Evolutionary conservation across 92 coral and sea anemone species (phyloP).

Genomic region (Muricea muricata): DNA sequence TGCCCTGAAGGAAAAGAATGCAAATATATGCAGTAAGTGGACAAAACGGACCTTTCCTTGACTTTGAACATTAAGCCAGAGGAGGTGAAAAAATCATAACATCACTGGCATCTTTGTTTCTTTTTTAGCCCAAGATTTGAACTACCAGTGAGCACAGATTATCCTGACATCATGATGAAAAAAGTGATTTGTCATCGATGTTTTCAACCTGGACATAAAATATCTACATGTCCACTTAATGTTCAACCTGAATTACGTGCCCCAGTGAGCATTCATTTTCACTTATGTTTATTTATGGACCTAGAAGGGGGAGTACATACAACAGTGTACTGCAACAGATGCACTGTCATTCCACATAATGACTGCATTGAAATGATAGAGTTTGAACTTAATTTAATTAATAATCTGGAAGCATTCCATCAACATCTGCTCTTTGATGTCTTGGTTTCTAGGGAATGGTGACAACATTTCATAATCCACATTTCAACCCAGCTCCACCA

Average conservation of each 20-base stretch:
- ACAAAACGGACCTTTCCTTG: neutral
- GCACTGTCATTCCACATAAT: too few relatives aligned
- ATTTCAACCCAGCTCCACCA: slow-evolving; percentile 11
- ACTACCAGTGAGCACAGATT: slow-evolving; percentile 83
- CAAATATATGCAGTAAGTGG: slow-evolving; percentile 94
- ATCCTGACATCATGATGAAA: slow-evolving; percentile 77
- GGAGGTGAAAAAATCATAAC: too few relatives aligned
- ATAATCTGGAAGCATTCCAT: too few relatives aligned
- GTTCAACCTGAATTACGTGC: slow-evolving; percentile 2
- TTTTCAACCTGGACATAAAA: slow-evolving; percentile 95
- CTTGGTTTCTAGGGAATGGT: slow-evolving; percentile 4
- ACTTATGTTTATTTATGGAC: neutral
- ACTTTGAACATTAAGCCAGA: too few relatives aligned
- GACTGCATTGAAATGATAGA: too few relatives aligned
- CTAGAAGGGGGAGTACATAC: too few relatives aligned
- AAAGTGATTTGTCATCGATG: slow-evolving; percentile 87
- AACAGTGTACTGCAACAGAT: too few relatives aligned
- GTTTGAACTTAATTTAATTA: too few relatives aligned
- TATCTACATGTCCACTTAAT: slow-evolving; percentile 79
- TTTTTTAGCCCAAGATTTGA: slow-evolving; percentile 91
- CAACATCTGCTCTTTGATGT: neutral
- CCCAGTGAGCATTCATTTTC: neutral
- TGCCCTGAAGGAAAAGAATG: slow-evolving; percentile 98
- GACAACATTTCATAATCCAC: slow-evolving; percentile 11
- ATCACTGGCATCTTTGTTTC: too few relatives aligned